These are phyloP conservation scores for Chrosomus eos DNA, from an alignment of 2,797 vertebrate species.

Conservation along the genomic window DNA sequence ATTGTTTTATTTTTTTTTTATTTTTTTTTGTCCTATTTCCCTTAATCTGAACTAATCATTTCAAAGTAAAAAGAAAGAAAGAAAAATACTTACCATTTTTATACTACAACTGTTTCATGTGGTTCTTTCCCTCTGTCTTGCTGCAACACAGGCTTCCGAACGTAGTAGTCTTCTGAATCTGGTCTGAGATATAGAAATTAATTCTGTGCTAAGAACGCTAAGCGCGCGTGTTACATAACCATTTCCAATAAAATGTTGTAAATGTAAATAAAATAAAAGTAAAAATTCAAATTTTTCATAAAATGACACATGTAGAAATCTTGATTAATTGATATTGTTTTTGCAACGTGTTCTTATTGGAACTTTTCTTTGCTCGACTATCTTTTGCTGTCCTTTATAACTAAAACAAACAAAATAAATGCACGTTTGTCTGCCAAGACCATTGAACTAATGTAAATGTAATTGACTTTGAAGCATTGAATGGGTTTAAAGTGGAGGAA, in stretches of 20 bases:
- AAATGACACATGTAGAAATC: not conserved
- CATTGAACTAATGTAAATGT: not conserved
- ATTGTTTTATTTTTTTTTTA: too few relatives aligned
- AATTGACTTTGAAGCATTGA: not conserved
- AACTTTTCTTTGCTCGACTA: not conserved
- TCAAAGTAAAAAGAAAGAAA: too few relatives aligned
- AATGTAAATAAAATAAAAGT: not conserved
- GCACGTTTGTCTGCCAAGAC: not conserved
- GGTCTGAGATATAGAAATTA: too few relatives aligned
- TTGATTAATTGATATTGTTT: not conserved
- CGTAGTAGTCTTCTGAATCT: too few relatives aligned
- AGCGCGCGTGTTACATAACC: not conserved
- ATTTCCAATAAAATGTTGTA: not conserved
- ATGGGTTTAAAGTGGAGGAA: not conserved
- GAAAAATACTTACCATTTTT: too few relatives aligned
- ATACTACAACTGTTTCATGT: too few relatives aligned
- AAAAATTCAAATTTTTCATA: not conserved
- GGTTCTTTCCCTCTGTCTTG: too few relatives aligned
- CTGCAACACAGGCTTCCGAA: too few relatives aligned
- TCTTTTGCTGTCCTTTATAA: not conserved
- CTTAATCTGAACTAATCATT: too few relatives aligned
- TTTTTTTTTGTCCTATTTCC: too few relatives aligned
- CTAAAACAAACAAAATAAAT: not conserved
- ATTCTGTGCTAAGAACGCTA: too few relatives aligned
- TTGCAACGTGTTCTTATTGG: not conserved